A percentile compares a stretch with the other conserved stretches of the same genome.
Conservation (phyloP, 2,888 invertebrate species). For the Ariolimax columbianus region DNA sequence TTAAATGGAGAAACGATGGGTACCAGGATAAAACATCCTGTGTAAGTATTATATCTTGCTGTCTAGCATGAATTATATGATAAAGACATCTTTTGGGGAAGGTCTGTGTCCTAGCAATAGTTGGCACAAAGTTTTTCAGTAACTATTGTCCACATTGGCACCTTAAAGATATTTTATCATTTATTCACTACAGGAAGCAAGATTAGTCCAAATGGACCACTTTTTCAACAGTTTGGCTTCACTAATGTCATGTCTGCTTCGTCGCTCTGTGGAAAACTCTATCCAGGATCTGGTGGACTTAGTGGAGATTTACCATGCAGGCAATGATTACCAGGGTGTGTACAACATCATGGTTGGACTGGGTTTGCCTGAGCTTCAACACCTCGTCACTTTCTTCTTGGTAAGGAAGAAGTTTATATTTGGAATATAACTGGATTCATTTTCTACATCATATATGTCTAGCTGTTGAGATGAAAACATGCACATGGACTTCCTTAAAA, state of each 20-base stretch:
- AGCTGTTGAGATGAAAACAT: no score
- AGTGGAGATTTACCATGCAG: slow-evolving; percentile 73
- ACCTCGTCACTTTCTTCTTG: slow-evolving; percentile 74
- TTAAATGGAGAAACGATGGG: no score
- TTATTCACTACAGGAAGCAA: slow-evolving; percentile 60
- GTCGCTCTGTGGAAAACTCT: slow-evolving; percentile 75
- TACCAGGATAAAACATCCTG: no score
- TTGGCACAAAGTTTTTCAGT: neutral
- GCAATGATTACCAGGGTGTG: slow-evolving; percentile 75
- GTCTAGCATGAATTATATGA: no score
- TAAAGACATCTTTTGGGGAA: no score
- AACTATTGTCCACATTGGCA: neutral
- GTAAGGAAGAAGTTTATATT: slow-evolving; percentile 59
- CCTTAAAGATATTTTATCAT: neutral
- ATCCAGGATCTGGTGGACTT: slow-evolving; percentile 75
- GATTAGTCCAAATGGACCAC: slow-evolving; percentile 82
- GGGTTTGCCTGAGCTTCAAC: slow-evolving; percentile 69
- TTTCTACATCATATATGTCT: neutral
- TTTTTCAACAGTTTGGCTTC: slow-evolving; percentile 86
- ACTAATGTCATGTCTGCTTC: slow-evolving; percentile 88
- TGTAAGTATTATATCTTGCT: no score
- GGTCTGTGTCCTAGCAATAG: no score
- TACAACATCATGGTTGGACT: slow-evolving; percentile 73
- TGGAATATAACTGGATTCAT: neutral
- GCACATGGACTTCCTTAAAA: no score